These are phyloP conservation scores for Ophraella communa DNA, from an alignment of 2,888 invertebrate species.

Conservation along the genomic window DNA sequence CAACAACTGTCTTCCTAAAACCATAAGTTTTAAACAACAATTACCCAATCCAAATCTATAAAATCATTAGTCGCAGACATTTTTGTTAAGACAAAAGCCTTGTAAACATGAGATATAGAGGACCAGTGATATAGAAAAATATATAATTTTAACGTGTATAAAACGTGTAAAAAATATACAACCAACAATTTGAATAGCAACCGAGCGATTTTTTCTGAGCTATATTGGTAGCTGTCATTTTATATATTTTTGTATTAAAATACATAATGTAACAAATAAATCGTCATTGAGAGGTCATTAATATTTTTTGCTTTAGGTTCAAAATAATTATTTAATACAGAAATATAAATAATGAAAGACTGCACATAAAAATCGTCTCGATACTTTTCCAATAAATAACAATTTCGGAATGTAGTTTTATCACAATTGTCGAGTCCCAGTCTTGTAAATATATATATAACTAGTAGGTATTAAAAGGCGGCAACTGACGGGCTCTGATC, in stretches of 20 bases:
- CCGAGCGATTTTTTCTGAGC: constrained; percentile 10
- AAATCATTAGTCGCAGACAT: constrained; percentile 54
- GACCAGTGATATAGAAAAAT: constrained; percentile 37
- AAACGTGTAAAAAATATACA: constrained; percentile 24
- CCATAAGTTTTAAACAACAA: constrained; percentile 40
- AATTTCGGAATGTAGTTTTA: constrained; percentile 46
- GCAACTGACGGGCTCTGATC: constrained; percentile 6
- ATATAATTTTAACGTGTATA: constrained; percentile 34
- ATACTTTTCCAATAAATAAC: constrained; percentile 20
- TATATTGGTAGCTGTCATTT: not conserved
- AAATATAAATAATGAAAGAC: not conserved
- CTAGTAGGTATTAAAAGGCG: constrained; percentile 4
- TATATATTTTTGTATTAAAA: not conserved
- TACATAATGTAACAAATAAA: too few relatives aligned
- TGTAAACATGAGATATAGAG: constrained; percentile 44
- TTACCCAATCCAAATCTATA: constrained; percentile 49
- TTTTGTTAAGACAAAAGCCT: constrained; percentile 56
- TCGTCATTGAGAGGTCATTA: not conserved
- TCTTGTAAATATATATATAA: constrained; percentile 29
- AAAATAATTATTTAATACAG: not conserved
- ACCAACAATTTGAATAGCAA: constrained; percentile 37
- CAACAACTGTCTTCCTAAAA: constrained; percentile 42
- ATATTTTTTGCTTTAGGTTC: too few relatives aligned
- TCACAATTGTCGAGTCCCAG: constrained; percentile 39
- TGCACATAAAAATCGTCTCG: constrained; percentile 2